A percentile compares a stretch with the other conserved stretches of the same genome.
Conservation (phyloP, 2,797 vertebrate species). For the Propithecus deckenii region DNA sequence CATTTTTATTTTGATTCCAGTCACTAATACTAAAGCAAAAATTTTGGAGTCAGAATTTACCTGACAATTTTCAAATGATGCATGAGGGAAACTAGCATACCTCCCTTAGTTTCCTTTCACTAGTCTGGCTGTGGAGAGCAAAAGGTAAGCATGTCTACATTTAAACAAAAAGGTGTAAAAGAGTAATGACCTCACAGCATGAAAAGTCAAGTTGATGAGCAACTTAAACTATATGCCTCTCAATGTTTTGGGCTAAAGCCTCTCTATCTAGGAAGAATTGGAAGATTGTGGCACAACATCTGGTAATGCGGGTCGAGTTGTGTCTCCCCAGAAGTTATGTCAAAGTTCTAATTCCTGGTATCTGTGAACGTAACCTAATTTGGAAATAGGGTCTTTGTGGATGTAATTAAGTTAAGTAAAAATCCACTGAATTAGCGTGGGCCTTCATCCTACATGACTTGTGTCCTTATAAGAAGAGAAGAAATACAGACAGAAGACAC, state of each 20-base stretch:
- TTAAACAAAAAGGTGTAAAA: neutral
- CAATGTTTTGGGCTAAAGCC: neutral
- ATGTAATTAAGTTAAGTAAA: neutral
- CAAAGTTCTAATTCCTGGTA: neutral
- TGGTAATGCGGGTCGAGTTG: neutral
- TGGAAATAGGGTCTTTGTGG: neutral
- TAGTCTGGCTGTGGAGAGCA: neutral
- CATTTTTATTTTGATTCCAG: slow-evolving; percentile 37
- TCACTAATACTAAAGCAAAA: slow-evolving; percentile 16
- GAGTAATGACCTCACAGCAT: neutral
- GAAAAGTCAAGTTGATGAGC: neutral
- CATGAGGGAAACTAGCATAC: neutral
- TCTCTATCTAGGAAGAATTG: neutral
- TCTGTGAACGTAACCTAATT: neutral
- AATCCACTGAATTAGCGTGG: neutral
- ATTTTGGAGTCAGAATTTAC: slow-evolving; percentile 6
- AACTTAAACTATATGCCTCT: neutral
- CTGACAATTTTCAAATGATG: slow-evolving; percentile 42
- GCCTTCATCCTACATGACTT: neutral
- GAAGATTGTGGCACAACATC: neutral
- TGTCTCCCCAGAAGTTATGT: neutral
- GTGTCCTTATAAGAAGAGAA: neutral
- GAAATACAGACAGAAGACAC: neutral
- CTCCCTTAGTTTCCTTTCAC: neutral
- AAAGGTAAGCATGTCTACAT: neutral